A percentile compares a stretch with the other conserved stretches of the same genome.
phyloP scores from a whole-genome alignment of 2,797 vertebrate species.

The Hippocampus kuda region DNA sequence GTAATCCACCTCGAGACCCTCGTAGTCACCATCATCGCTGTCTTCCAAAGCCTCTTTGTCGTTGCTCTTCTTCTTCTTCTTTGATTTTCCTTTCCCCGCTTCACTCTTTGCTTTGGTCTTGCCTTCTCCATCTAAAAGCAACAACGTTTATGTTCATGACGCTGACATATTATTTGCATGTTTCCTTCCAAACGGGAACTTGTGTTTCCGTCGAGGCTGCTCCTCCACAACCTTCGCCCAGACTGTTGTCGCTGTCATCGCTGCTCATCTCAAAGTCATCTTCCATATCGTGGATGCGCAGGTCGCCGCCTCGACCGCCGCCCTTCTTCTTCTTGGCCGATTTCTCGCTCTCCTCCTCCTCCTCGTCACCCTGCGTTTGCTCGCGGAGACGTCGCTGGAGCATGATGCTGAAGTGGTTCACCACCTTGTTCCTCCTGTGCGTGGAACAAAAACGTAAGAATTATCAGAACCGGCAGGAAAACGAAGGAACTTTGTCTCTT shows the following conservation, averaged over 20 bases:
- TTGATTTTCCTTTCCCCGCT: conserved; percentile 63
- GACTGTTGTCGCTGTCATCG: conserved; percentile 75
- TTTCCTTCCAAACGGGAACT: too few species aligned
- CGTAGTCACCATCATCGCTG: conserved; percentile 86
- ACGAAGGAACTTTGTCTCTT: not conserved
- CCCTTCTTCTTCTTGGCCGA: conserved; percentile 72
- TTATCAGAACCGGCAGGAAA: not conserved
- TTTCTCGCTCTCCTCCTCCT: conserved; percentile 72
- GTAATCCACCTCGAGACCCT: conserved; percentile 88
- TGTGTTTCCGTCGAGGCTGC: too few species aligned
- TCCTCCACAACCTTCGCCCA: conserved; percentile 66
- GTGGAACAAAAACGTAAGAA: too few species aligned
- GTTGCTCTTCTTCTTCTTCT: conserved; percentile 66
- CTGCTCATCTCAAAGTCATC: conserved; percentile 86
- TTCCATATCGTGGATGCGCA: conserved; percentile 83
- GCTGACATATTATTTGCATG: too few species aligned
- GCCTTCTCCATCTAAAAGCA: conserved; percentile 58
- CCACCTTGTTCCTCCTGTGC: conserved; percentile 82
- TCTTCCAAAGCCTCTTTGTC: conserved; percentile 82
- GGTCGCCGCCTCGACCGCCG: conserved; percentile 65
- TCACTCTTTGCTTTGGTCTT: conserved; percentile 65
- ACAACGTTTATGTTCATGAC: not conserved
- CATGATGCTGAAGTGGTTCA: conserved; percentile 96
- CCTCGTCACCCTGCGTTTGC: conserved; percentile 73
- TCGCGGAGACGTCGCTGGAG: conserved; percentile 83